These are phyloP conservation scores for Teinopalpus imperialis DNA, from an alignment of 2,888 invertebrate genomes.

Conservation along the genomic window DNA sequence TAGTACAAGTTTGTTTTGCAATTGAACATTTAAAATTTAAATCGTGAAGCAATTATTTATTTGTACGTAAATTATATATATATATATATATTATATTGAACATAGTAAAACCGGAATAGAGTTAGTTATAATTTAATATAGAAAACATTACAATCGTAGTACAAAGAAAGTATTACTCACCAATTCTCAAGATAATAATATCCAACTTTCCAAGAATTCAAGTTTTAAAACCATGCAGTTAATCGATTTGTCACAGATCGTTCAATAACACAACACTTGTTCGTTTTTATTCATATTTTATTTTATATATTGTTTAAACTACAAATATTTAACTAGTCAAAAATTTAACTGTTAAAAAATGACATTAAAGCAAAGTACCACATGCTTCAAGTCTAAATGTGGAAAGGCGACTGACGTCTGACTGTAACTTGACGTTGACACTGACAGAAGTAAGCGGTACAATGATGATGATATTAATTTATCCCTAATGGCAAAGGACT, in stretches of 20 bases:
- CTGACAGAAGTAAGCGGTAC: background rate
- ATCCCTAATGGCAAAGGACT: too few relatives aligned
- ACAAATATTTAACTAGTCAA: slow-evolving; percentile 8
- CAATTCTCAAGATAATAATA: slow-evolving; percentile 61
- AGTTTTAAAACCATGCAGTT: slow-evolving; percentile 48
- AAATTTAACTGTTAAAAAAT: slow-evolving; percentile 4
- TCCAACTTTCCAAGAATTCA: slow-evolving; percentile 72
- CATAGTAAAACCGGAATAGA: too few relatives aligned
- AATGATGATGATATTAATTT: too few relatives aligned
- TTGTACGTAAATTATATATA: too few relatives aligned
- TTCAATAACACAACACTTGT: slow-evolving; percentile 50
- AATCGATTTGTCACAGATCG: slow-evolving; percentile 48
- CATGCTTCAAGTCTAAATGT: slow-evolving; percentile 4
- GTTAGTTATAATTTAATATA: too few relatives aligned
- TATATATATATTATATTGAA: too few relatives aligned
- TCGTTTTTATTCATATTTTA: slow-evolving; percentile 17
- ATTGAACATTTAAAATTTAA: too few relatives aligned
- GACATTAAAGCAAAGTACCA: slow-evolving; percentile 1
- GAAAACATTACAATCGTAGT: slow-evolving; percentile 2
- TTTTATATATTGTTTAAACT: slow-evolving; percentile 11
- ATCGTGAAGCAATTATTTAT: too few relatives aligned
- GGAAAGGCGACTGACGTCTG: slow-evolving; percentile 5
- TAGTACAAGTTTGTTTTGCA: too few relatives aligned
- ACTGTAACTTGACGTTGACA: slow-evolving; percentile 12
- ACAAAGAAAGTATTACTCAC: slow-evolving; percentile 60